Conservation (phyloP, 2,888 invertebrate genomes). For the Apamea sordens region DNA sequence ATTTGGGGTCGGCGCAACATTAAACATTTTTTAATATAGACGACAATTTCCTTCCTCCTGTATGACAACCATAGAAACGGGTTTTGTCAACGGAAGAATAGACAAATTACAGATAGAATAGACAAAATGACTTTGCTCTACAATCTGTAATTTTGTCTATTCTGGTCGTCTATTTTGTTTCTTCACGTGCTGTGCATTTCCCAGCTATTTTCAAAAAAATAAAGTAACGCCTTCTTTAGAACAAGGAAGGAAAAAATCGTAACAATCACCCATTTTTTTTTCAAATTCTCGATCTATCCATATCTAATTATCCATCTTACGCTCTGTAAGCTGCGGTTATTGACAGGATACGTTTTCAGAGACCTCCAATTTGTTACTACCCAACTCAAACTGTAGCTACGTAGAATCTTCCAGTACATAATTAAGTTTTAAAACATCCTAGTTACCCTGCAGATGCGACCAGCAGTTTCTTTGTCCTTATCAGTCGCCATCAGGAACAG, state of each 20-base stretch:
- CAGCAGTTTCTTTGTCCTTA: constrained; percentile 61
- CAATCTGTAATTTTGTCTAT: too few relatives aligned
- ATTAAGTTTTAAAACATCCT: constrained; percentile 26
- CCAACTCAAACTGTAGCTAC: neutral
- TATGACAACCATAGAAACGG: too few relatives aligned
- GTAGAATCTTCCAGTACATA: neutral
- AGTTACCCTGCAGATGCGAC: constrained; percentile 49
- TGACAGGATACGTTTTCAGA: neutral
- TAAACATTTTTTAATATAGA: too few relatives aligned
- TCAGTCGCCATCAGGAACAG: constrained; percentile 58
- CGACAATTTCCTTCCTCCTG: too few relatives aligned
- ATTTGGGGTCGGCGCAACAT: too few relatives aligned
- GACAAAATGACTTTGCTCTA: too few relatives aligned
- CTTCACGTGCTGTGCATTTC: neutral
- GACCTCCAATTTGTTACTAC: neutral
- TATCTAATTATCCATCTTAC: too few relatives aligned
- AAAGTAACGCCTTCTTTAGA: neutral
- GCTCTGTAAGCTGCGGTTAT: neutral
- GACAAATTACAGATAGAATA: too few relatives aligned
- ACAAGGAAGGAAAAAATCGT: neutral
- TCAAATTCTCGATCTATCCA: neutral
- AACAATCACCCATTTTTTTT: neutral
- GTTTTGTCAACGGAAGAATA: too few relatives aligned
- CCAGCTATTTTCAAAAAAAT: neutral
- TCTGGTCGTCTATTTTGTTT: too few relatives aligned